Base-by-base conservation (phyloP, 2,113 vertebrate species). In the Eptesicus fuscus region DNA sequence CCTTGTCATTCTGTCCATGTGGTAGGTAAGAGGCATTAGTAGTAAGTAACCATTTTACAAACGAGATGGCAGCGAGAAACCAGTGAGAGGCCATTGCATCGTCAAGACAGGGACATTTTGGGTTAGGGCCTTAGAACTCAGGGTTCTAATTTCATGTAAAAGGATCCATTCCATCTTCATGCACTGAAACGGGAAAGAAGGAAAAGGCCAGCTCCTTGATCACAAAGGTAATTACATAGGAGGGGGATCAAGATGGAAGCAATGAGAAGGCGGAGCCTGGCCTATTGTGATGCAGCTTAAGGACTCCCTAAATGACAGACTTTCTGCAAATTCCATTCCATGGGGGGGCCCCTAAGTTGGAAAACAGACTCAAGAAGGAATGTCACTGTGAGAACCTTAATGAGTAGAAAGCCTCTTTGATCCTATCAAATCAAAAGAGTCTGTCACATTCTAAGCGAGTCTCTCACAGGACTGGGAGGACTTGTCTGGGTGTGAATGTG, bases 321-420 rank as follows among this genome's bases (percentile, higher is more conserved):
- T 77, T 65, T 42, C 4, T 2, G 40, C 56, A 76, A 94, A 89
- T 51, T 35, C 61, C 67, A 22, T 76, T 80, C 74, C 67, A 42
- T 20, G 1, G 2, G 37, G 37, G 42, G 42, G 17, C 47, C 51
- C n/a, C 37, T 69, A 83, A 76, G 76, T 95, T 70, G 87, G 91
- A 95, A 95, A 87, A 93, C 63, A 89, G 70, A 90, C 76, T 85
- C 91, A 67, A 59, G 51, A 86, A 92, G 92, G 79, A 95, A 88
- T 76, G 44, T 35, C 78, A 37, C 32, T 23, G 14, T 28, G 74
- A 74, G 40, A 83, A 93, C 30, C n/a, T 87, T 87, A 97, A 90
- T 92, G 90, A 67, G n/a, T 18, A 86, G 89, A 87, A 95, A 74
- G 9, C 23, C 49, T 91, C 83, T 96, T 94, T 96, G 91, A 93